Percentiles rank a stretch among this genome's conserved stretches.
phyloP scores from a whole-genome alignment of 2,888 invertebrate genomes.

The Apamea sordens region DNA sequence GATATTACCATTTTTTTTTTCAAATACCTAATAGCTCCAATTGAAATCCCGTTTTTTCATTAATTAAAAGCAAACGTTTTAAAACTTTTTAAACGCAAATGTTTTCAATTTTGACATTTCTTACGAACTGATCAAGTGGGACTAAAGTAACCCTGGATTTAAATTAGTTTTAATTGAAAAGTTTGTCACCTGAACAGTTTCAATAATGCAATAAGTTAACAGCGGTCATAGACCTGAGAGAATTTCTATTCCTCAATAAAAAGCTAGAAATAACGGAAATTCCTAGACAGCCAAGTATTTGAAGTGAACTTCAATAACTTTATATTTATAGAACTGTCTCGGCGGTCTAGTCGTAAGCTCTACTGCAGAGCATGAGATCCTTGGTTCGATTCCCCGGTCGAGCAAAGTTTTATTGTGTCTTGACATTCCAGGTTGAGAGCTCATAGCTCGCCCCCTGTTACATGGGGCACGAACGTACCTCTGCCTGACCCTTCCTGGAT shows the following conservation, averaged over 20 bases:
- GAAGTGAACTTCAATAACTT: background rate
- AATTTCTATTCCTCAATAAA: conserved; percentile 10
- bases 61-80: conserved; percentile 1
- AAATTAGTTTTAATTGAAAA: conserved; percentile 17
- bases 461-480: background rate
- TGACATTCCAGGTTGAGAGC: too few species aligned
- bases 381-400: background rate
- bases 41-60: background rate
- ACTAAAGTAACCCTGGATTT: background rate
- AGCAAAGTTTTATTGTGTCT: background rate
- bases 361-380: background rate
- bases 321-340: background rate
- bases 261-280: background rate
- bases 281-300: conserved; percentile 13
- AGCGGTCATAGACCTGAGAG: background rate
- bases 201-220: background rate
- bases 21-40: background rate
- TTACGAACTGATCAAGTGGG: conserved; percentile 8
- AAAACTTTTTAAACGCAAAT: background rate
- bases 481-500: too few species aligned
- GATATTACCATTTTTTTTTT: too few species aligned
- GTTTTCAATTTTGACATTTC: background rate
- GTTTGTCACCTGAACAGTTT: conserved; percentile 12
- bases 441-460: background rate
- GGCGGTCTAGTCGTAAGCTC: too few species aligned